These are phyloP conservation scores for Spheniscus mendiculus DNA, from an alignment of 2,113 vertebrate genomes.

Conservation along the genomic window DNA sequence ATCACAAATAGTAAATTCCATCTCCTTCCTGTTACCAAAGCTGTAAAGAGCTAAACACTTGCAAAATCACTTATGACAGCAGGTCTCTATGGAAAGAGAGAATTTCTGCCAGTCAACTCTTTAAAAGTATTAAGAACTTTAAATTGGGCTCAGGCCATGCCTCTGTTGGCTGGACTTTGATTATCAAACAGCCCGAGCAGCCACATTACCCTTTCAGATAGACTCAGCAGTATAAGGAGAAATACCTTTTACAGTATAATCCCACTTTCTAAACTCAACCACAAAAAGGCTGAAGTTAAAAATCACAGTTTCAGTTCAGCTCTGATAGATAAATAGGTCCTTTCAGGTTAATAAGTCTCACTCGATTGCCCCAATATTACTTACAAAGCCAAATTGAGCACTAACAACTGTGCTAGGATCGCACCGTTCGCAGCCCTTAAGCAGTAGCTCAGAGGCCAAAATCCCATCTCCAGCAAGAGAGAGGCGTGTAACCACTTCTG, in stretches of 20 bases:
- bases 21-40: neutral
- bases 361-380: fast-evolving
- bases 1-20: neutral
- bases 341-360: neutral
- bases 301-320: neutral
- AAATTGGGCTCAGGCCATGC: neutral
- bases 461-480: neutral
- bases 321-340: neutral
- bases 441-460: neutral
- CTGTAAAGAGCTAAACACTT: neutral
- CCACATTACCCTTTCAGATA: neutral
- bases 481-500: neutral
- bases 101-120: neutral
- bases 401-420: neutral
- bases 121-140: neutral
- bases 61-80: neutral
- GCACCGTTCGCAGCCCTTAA: neutral
- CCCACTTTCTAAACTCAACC: neutral
- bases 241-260: neutral
- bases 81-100: neutral
- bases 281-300: neutral
- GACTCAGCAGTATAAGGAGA: neutral
- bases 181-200: neutral
- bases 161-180: neutral
- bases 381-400: neutral